Base-by-base conservation (phyloP, 2,888 invertebrate genomes). In the Gonocerus acuteangulatus region DNA sequence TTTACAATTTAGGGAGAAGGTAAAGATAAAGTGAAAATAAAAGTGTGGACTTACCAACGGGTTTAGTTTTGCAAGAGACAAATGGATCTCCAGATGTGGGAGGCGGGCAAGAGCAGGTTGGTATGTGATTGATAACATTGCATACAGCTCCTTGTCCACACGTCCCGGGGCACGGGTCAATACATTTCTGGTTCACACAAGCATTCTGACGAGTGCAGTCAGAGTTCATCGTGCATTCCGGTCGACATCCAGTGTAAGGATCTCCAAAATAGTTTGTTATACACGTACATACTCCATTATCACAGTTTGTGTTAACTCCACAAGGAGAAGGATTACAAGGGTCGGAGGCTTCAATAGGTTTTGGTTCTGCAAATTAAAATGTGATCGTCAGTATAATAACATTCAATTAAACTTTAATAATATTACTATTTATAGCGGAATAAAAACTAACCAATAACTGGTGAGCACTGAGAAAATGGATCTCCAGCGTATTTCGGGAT, bases 171-270 rank as follows among this genome's bases (percentile, higher is more conserved):
- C 80, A 79, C 56, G 88, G 87, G 73, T 89, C 85, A 63, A 77
- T 77, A 72, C 88, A 89, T 74, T 84, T 85, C 69, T 84, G 82
- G 71, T 85, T 84, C 18, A 85, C 82, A 71, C 89, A 89, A 21
- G 87, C 84, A 70, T 80, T 81, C 70, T 84, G 79, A 49, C 79
- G 78, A 2, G 82, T 73, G 72, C 87, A 87, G 70, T 87, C 86
- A 9, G 84, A 81, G 70, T 82, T 88, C 66, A 83, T 80, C 18
- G 85, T 78, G 72, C 88, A 89, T 75, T 90, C 89, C 1, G 89
- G 88, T 65, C 80, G 80, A 71, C 90, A 90, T 13, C 62, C 62
- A 84, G 85, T 48, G 57, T 76, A 77, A 11, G 79, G 78, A 70
- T 78, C 75, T 3, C 79, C 79, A 23, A 73, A 72, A 65, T 75